phyloP scores from a whole-genome alignment of 2,888 invertebrate species.

The Brachyptera risi region DNA sequence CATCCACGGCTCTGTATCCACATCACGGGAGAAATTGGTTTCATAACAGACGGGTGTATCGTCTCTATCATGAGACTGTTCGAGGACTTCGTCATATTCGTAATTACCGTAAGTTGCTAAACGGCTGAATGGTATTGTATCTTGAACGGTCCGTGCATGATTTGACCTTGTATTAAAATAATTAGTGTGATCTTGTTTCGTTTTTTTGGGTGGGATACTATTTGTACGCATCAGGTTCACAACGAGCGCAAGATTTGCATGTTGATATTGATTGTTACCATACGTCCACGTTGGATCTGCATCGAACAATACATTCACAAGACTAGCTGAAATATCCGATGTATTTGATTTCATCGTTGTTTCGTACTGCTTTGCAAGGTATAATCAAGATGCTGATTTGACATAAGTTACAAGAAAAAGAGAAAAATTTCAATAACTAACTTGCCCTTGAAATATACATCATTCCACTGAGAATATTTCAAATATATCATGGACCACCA shows the following conservation, averaged over 20 bases:
- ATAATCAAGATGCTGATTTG: no score
- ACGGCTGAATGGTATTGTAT: slow-evolving; percentile 61
- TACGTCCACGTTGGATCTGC: neutral
- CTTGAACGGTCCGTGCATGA: slow-evolving; percentile 48
- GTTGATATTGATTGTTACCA: neutral
- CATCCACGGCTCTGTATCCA: neutral
- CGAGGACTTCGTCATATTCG: slow-evolving; percentile 57
- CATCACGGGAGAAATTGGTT: no score
- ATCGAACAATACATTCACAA: neutral
- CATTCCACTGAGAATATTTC: no score
- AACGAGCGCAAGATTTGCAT: neutral
- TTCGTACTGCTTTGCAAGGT: no score
- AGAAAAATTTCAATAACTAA: no score
- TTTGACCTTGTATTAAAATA: neutral
- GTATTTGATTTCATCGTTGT: no score
- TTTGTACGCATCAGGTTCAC: neutral
- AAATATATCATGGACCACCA: no score
- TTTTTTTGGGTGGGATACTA: neutral
- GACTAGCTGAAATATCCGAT: no score
- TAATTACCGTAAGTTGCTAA: slow-evolving; percentile 56
- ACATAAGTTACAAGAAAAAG: no score
- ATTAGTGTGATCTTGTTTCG: neutral
- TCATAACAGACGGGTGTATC: neutral
- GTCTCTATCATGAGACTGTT: slow-evolving; percentile 42
- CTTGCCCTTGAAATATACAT: no score